A percentile compares a stretch with the other conserved stretches of the same genome.
Conservation (phyloP, 1,140 invertebrate species). For the Drosophila pruinosa region DNA sequence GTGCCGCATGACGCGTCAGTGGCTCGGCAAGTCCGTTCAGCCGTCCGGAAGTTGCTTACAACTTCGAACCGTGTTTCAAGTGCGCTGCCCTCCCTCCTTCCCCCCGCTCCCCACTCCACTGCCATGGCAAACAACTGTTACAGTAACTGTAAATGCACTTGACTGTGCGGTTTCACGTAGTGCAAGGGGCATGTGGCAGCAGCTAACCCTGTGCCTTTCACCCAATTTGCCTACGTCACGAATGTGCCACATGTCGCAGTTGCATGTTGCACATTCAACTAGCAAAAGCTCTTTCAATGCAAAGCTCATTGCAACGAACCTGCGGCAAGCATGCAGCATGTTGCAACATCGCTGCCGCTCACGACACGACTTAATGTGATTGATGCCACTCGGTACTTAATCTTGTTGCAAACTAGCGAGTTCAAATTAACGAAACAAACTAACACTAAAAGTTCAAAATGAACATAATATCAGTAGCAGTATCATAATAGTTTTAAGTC, state of each 20-base stretch:
- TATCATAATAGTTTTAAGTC: too few species aligned
- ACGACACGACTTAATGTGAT: neutral
- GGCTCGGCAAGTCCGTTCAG: conserved; percentile 21
- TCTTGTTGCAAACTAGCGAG: neutral
- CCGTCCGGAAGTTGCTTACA: conserved; percentile 41
- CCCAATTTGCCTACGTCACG: conserved; percentile 1
- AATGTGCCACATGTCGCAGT: conserved; percentile 10
- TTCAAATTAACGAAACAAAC: neutral
- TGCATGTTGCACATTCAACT: conserved; percentile 2
- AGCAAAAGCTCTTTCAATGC: conserved; percentile 1
- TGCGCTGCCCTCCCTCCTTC: too few species aligned
- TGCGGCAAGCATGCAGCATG: conserved; percentile 18
- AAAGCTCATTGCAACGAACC: conserved; percentile 41
- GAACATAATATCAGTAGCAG: too few species aligned
- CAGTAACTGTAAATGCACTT: conserved; percentile 28
- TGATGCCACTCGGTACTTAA: neutral
- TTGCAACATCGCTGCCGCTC: neutral
- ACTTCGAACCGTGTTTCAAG: conserved; percentile 28
- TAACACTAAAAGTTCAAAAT: too few species aligned
- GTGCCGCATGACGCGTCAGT: conserved; percentile 13
- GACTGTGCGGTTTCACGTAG: neutral
- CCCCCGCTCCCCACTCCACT: too few species aligned
- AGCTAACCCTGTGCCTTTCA: neutral
- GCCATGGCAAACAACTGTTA: conserved; percentile 9
- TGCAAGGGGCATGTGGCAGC: conserved; percentile 4